Evolutionary conservation across 2,797 vertebrate genomes (phyloP), one percentile per base, ranked within the genome.

Genomic region (Petrocephalus sullivani): DNA sequence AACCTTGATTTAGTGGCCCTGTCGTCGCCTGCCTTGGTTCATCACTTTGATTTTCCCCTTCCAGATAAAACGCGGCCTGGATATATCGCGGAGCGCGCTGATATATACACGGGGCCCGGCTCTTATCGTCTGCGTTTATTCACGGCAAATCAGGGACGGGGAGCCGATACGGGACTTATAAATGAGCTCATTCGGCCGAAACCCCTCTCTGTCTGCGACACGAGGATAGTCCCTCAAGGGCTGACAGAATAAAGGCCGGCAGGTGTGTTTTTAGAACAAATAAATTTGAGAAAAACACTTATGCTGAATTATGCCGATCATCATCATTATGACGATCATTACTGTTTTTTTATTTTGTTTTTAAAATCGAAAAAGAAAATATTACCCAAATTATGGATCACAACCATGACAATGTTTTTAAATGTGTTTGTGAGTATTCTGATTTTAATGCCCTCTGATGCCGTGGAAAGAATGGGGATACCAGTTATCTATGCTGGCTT

Each of bases 11-110:
- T 97, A 94, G 96, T 96, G 96, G 95, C 96, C 98, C 97, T 95
- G 94, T 97, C 96, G 96, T 94, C 95, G 96, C 96, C 97, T 98
- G 97, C 98, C 97, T 98, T 96, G 96, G 95, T 96, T 97, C 96
- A 96, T 98, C 98, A 96, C 93, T 94, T 93, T 95, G 95, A 97
- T 97, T 97, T 96, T 97, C 97, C 97, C 95, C 95, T 94, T 94
- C 88, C 87, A 95, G 95, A 96, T 96, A 96, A 96, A 93, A 94
- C 94, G 94, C 95, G 93, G 95, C 94, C 93, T 90, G 93, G 93
- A 92, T 94, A 93, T 93, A 96, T 94, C 94, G 94, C 95, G 94
- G 95, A 95, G 94, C 95, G 93, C 94, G 89, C 91, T 93, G 95
- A 49, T 94, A 93, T n/a, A 60, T 58, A 60, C 90, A 92, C 90